A percentile compares a stretch with the other conserved stretches of the same genome.
phyloP scores from a whole-genome alignment of 2,888 invertebrate genomes.

The Xestia xanthographa region DNA sequence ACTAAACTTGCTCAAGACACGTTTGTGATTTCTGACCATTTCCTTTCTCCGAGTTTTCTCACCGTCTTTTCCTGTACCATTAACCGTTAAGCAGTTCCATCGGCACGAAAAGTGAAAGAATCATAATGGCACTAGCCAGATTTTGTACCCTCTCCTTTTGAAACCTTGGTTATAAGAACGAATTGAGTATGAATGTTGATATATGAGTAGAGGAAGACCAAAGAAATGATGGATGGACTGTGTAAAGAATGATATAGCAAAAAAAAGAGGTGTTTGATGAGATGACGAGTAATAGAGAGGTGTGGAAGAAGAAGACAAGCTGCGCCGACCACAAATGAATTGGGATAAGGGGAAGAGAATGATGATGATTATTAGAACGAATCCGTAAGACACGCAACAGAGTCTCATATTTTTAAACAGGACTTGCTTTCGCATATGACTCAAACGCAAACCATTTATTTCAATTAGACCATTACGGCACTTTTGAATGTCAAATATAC shows the following conservation, averaged over 20 bases:
- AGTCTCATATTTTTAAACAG: not conserved
- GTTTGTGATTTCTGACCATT: not conserved
- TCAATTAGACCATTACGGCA: too few relatives aligned
- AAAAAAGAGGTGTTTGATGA: too few relatives aligned
- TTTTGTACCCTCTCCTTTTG: not conserved
- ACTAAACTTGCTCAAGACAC: not conserved
- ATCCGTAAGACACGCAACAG: not conserved
- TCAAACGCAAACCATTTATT: too few relatives aligned
- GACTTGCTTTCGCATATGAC: not conserved
- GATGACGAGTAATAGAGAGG: too few relatives aligned
- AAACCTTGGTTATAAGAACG: not conserved
- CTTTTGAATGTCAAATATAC: too few relatives aligned
- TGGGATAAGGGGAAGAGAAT: too few relatives aligned
- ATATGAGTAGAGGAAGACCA: too few relatives aligned
- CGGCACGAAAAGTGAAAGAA: not conserved
- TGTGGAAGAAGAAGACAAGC: too few relatives aligned
- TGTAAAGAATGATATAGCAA: too few relatives aligned
- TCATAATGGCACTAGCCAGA: not conserved
- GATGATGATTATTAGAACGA: not conserved
- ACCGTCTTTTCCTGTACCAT: not conserved
- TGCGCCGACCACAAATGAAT: too few relatives aligned
- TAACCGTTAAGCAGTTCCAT: not conserved
- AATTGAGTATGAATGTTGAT: not conserved
- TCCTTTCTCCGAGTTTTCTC: not conserved
- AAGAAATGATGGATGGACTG: too few relatives aligned